Percentiles rank a stretch among this genome's conserved stretches.
Conservation (phyloP, 2,797 vertebrate species). For the Novumbra hubbsi region DNA sequence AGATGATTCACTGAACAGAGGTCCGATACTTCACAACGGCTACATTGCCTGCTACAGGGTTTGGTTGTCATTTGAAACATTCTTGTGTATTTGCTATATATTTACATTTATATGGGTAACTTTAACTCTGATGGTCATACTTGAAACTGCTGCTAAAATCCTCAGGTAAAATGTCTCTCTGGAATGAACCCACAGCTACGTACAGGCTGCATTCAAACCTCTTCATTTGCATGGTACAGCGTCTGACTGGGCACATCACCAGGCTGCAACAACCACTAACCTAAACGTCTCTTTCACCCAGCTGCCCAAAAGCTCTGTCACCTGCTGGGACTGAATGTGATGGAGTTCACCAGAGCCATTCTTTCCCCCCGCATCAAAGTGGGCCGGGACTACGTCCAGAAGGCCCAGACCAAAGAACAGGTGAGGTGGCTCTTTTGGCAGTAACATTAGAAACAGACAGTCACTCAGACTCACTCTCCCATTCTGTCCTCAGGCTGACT, state of each 20-base stretch:
- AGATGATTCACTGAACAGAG: background rate
- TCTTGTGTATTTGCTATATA: background rate
- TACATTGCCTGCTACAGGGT: too few relatives aligned
- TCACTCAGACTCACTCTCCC: background rate
- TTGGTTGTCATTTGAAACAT: background rate
- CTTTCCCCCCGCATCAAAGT: constrained; percentile 87
- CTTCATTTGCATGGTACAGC: background rate
- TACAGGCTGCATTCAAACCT: background rate
- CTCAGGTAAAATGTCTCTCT: background rate
- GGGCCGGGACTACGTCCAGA: constrained; percentile 87
- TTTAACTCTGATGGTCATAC: constrained; percentile 3
- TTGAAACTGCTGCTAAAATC: background rate
- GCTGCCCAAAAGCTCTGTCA: constrained; percentile 88
- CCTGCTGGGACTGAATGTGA: constrained; percentile 84
- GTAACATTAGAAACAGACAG: background rate
- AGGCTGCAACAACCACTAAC: constrained; percentile 43
- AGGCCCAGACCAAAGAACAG: constrained; percentile 90
- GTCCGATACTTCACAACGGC: background rate
- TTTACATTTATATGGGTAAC: background rate
- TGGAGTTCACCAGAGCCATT: constrained; percentile 83
- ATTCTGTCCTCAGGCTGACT: constrained; percentile 76
- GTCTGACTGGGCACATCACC: background rate
- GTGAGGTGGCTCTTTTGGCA: constrained; percentile 48
- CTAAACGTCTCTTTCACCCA: constrained; percentile 39
- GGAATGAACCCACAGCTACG: background rate